Evolutionary conservation across 2,888 invertebrate species (phyloP).

Genomic region (Chymomyza amoena): DNA sequence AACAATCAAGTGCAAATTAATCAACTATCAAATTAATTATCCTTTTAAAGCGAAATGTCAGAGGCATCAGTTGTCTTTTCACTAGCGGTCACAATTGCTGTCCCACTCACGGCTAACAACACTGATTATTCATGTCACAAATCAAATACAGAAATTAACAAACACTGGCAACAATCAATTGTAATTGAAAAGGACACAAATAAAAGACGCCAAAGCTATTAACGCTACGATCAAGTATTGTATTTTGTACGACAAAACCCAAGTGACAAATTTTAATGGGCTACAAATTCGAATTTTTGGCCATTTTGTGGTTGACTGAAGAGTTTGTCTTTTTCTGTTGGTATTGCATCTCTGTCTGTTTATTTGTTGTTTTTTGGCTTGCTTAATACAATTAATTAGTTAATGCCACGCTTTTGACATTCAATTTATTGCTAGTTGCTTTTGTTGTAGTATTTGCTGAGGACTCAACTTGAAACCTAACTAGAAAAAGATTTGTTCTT

Average conservation of each 20-base stretch:
- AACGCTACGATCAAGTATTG: not conserved
- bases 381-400: slow-evolving; percentile 71
- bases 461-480: slow-evolving; percentile 15
- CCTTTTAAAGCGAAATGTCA: no score
- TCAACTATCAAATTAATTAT: no score
- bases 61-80: no score
- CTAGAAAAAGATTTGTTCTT: not conserved
- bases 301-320: no score
- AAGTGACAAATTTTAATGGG: slow-evolving; percentile 45
- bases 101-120: no score
- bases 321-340: not conserved
- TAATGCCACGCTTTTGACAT: slow-evolving; percentile 63
- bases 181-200: not conserved
- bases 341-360: not conserved
- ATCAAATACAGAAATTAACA: not conserved
- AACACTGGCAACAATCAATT: not conserved
- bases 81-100: no score
- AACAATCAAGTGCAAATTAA: no score
- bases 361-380: slow-evolving; percentile 48
- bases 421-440: no score
- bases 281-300: no score
- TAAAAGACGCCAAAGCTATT: not conserved
- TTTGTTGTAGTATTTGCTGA: slow-evolving; percentile 56
- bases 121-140: no score
- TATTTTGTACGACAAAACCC: slow-evolving; percentile 12